These are phyloP conservation scores for Temnopleurus reevesii DNA, from an alignment of 53 echinoderm and acorn worm species.

Conservation along the genomic window DNA sequence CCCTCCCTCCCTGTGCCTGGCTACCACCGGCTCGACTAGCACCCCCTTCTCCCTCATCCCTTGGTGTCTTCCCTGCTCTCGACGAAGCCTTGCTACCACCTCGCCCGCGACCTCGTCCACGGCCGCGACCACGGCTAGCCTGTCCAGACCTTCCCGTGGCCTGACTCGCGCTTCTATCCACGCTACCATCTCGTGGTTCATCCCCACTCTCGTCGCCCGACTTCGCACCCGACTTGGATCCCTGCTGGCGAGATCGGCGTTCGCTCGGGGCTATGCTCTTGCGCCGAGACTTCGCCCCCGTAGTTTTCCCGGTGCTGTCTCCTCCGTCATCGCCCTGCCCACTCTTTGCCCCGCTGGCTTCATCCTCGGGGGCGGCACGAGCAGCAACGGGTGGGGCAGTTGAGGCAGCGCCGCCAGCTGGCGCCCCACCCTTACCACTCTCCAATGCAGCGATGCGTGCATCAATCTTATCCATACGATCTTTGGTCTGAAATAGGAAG, in stretches of 20 bases:
- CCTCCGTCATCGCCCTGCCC: neutral
- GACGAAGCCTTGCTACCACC: conserved; percentile 50
- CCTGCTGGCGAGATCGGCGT: conserved; percentile 11
- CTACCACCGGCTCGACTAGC: neutral
- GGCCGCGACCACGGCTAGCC: conserved; percentile 22
- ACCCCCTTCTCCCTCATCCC: neutral
- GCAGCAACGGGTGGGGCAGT: neutral
- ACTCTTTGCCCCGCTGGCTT: neutral
- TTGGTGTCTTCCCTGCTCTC: conserved; percentile 38
- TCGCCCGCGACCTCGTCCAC: conserved; percentile 43
- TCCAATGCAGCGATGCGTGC: conserved; percentile 4
- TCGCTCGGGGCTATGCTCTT: neutral
- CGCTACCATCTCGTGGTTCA: neutral
- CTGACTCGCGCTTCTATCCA: neutral
- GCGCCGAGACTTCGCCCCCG: neutral
- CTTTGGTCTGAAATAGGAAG: conserved; percentile 44
- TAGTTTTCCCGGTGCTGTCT: neutral
- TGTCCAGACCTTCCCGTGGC: conserved; percentile 41
- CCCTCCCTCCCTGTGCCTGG: conserved; percentile 10
- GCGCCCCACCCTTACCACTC: neutral
- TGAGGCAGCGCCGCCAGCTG: neutral
- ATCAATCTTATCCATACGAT: conserved; percentile 15
- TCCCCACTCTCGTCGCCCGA: neutral
- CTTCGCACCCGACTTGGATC: neutral
- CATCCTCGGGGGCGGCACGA: neutral